phyloP scores from a whole-genome alignment of 2,888 invertebrate genomes.

The Cerceris rybyensis region DNA sequence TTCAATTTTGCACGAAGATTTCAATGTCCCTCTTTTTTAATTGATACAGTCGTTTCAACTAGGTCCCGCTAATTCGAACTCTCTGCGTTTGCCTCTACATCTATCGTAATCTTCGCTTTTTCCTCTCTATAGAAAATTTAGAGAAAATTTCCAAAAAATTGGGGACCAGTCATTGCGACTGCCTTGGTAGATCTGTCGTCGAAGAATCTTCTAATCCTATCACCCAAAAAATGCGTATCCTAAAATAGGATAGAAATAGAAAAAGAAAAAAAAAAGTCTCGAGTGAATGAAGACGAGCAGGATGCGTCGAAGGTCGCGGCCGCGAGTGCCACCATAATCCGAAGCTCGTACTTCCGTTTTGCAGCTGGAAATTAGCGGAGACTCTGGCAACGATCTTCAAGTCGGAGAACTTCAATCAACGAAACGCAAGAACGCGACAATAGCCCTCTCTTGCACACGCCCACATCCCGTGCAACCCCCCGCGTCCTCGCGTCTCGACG shows the following conservation, averaged over 20 bases:
- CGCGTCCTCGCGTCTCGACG: constrained; percentile 59
- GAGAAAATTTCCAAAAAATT: too few species aligned
- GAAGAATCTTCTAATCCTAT: too few species aligned
- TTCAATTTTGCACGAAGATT: too few species aligned
- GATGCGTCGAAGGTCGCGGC: constrained; percentile 68
- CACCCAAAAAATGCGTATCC: too few species aligned
- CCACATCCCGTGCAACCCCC: constrained; percentile 74
- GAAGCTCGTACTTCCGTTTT: constrained; percentile 52
- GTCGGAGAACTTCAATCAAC: constrained; percentile 55
- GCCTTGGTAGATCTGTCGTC: too few species aligned
- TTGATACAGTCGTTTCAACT: too few species aligned
- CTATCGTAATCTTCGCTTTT: too few species aligned
- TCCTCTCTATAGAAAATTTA: too few species aligned
- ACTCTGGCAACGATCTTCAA: constrained; percentile 24
- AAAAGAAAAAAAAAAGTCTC: background rate
- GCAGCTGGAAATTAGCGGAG: constrained; percentile 61
- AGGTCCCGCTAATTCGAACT: too few species aligned
- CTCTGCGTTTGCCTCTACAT: too few species aligned
- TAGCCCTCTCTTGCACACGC: constrained; percentile 66
- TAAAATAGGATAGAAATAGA: background rate
- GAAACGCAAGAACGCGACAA: constrained; percentile 60
- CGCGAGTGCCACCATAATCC: constrained; percentile 43
- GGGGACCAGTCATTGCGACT: too few species aligned
- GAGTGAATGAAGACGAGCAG: constrained; percentile 44
- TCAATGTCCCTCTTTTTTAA: too few species aligned